phyloP scores from a whole-genome alignment of 1,140 invertebrate genomes.

The Neodiprion pinetum region DNA sequence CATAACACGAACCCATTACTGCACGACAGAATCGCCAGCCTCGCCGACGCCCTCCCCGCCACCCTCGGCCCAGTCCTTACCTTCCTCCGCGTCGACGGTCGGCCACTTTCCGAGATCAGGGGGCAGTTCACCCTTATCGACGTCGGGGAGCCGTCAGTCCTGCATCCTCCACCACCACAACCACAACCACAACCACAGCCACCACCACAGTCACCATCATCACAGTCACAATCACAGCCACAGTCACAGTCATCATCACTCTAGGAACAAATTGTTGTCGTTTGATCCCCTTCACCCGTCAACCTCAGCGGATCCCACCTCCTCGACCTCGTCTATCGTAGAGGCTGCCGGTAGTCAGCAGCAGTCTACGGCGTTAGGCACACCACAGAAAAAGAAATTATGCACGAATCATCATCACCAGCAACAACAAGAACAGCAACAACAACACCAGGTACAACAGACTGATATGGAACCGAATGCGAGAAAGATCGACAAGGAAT shows the following conservation, averaged over 20 bases:
- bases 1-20: background rate
- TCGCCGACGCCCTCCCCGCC: slow-evolving; percentile 30
- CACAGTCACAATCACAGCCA: slow-evolving; percentile 31
- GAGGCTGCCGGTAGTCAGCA: slow-evolving; percentile 24
- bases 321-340: slow-evolving; percentile 21
- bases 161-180: slow-evolving; percentile 30
- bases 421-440: slow-evolving; percentile 21
- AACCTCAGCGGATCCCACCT: slow-evolving; percentile 15
- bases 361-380: slow-evolving; percentile 25
- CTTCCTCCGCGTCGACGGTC: slow-evolving; percentile 24
- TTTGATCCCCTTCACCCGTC: slow-evolving; percentile 19
- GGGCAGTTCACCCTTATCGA: slow-evolving; percentile 14
- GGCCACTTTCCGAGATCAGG: slow-evolving; percentile 27
- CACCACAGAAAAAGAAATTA: slow-evolving; percentile 48
- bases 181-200: slow-evolving; percentile 37
- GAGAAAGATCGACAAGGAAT: background rate
- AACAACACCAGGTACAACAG: background rate
- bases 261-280: slow-evolving; percentile 33
- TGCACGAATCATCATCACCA: slow-evolving; percentile 46
- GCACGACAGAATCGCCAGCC: slow-evolving; percentile 26
- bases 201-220: slow-evolving; percentile 33
- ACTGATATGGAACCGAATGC: background rate
- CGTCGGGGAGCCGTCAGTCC: slow-evolving; percentile 31
- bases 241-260: slow-evolving; percentile 34
- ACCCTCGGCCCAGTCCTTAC: slow-evolving; percentile 24